Base-by-base conservation (phyloP, 2,113 vertebrate genomes). In the Semicossyphus pulcher region DNA sequence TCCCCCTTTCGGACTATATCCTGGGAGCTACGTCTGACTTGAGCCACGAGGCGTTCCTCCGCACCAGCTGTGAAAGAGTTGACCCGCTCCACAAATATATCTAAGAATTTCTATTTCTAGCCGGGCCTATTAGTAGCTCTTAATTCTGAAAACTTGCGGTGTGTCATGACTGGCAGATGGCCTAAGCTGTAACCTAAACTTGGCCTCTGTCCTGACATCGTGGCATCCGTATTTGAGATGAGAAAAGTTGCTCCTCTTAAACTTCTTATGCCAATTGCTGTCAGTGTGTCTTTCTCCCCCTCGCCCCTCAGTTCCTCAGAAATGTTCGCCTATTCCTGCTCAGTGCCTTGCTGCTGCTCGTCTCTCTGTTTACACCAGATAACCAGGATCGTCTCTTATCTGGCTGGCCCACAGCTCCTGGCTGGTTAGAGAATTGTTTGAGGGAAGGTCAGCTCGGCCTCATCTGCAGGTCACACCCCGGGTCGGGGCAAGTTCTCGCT, bases 91-190 rank as follows among this genome's bases (percentile, higher is more conserved):
- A 31, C 3, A 41, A 44, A 44, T 44, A 15, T 25, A 64, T 18
- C 32, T 66, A 51, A 44, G n/a, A 48, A 51, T 62, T 84, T 81
- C 88, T 87, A 91, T 84, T 83, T 75, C 12, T 11, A 83, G 72
- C 36, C 20, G 5, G 21, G 9, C 31, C 59, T 86, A 85, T 83
- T 76, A 75, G 76, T 80, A 72, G 71, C 61, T 18, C 58, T 54
- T 45, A 29, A 34, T 57, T 71, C 51, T 64, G 52, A 80, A 45
- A 25, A 5, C 23, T 60, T 52, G 62, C 72, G 26, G 81, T 21
- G 59, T 36, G 57, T n/a, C 61, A 7, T 41, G 34, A 25, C 47
- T 1, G 39, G 31, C 26, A 15, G 44, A 48, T 21, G 36, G 34
- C 23, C 36, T 15, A 37, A 47, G 71, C 73, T 37, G 36, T 14